These are phyloP conservation scores for Callopanchax toddi DNA, from an alignment of 2,113 vertebrate species.

Conservation along the genomic window DNA sequence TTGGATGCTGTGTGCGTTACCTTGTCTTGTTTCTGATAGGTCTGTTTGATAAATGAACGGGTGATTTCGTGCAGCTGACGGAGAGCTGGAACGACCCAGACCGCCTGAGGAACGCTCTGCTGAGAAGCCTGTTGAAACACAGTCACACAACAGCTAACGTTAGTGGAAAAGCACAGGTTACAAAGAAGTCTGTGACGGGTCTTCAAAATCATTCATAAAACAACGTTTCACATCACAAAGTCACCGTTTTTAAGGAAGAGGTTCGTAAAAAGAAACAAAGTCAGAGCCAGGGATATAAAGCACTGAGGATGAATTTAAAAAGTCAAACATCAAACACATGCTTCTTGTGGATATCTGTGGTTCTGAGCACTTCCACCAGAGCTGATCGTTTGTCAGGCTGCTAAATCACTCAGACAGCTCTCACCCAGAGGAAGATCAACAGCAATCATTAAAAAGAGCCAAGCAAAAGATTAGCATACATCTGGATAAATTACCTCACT, in stretches of 20 bases:
- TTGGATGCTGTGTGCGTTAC: constrained; percentile 65
- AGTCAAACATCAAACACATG: constrained; percentile 9
- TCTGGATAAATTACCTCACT: constrained; percentile 43
- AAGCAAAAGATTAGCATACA: constrained; percentile 57
- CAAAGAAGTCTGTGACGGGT: constrained; percentile 8
- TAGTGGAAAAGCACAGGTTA: not conserved
- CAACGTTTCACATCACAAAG: too few relatives aligned
- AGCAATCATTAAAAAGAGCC: constrained; percentile 54
- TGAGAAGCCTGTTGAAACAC: constrained; percentile 86
- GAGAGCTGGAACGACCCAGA: constrained; percentile 97
- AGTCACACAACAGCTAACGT: constrained; percentile 18
- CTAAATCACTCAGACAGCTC: constrained; percentile 32
- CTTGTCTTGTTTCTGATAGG: constrained; percentile 99
- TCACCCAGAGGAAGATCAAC: constrained; percentile 51
- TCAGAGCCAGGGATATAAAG: constrained; percentile 50
- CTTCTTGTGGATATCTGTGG: constrained; percentile 28
- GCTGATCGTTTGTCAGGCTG: constrained; percentile 32
- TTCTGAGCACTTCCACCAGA: constrained; percentile 59
- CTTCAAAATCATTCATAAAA: constrained; percentile 24
- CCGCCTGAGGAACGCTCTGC: constrained; percentile 92
- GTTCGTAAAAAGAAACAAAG: constrained; percentile 9
- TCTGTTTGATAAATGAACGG: constrained; percentile 97
- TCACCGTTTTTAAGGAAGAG: too few relatives aligned
- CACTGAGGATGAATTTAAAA: constrained; percentile 6
- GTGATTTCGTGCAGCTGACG: constrained; percentile 98